These are phyloP conservation scores for Sciurus carolinensis DNA, from an alignment of 2,797 vertebrate genomes.

Conservation along the genomic window DNA sequence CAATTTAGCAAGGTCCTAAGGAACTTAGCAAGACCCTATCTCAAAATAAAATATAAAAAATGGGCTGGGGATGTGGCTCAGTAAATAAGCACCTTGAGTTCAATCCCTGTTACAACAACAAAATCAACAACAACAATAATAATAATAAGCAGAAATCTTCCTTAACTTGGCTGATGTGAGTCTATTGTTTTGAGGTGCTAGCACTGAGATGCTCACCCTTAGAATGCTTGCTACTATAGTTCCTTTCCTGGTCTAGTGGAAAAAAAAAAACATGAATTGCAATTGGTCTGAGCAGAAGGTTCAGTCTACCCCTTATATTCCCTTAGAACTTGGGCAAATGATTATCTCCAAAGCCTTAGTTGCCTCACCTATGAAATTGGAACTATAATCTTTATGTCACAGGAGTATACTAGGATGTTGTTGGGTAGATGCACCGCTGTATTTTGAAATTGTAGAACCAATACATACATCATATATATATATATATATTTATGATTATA, in stretches of 20 bases:
- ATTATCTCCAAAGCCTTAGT: not conserved
- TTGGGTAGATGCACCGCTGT: not conserved
- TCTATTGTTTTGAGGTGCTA: not conserved
- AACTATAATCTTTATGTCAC: not conserved
- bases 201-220: no score
- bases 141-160: no score
- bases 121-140: no score
- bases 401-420: not conserved
- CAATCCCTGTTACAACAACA: no score
- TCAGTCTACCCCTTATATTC: not conserved
- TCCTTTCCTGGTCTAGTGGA: not conserved
- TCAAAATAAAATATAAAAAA: no score
- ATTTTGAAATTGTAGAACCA: not conserved
- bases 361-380: not conserved
- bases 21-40: no score
- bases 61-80: no score
- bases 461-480: not conserved
- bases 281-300: not conserved
- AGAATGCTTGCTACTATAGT: no score
- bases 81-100: no score
- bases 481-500: no score
- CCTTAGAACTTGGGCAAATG: not conserved
- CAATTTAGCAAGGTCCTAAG: no score
- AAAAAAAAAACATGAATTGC: fast-evolving
- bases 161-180: not conserved